Evolutionary conservation across 2,797 vertebrate species (phyloP), one percentile per base, ranked within the genome.

Genomic region (Fistularia tabacaria): DNA sequence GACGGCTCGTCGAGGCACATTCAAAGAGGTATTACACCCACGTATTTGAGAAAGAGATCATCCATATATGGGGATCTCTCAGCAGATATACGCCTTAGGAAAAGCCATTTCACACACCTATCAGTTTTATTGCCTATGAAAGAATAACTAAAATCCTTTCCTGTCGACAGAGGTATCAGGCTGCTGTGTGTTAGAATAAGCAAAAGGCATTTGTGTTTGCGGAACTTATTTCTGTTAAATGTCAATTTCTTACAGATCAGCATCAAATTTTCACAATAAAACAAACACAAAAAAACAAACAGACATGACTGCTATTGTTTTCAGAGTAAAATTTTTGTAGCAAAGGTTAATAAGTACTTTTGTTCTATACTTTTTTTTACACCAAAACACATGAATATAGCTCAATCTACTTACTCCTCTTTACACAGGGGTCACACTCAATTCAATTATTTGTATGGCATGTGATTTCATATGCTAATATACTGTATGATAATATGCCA

Each of bases 121-220:
- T 66, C 73, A 66, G 14, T 80, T 81, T 77, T 64, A 85, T 79
- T 82, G 76, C 77, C 60, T 59, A 74, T 79, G 76, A 82, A 72
- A 69, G 63, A 69, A 68, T 51, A 77, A 66, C 51, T 25, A 37
- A 68, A 77, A 75, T 72, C 71, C 47, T 62, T 37, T 36, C 36
- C 12, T 53, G 64, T 14, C 43, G 46, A 57, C 65, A 5, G 56
- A 66, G 46, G 44, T 10, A 51, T 65, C 50, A 49, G 47, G 38
- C 65, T 59, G 36, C 39, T n/a, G 48, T 60, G 60, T 67, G 62
- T 65, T 51, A 9, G 3, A 38, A 15, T 45, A 60, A 60, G 45
- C 64, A 50, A 64, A 59, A 67, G 25, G 46, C 25, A 73, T 59
- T 51, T 50, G 65, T 67, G 44, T 71, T 73, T 58, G 69, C 49